Evolutionary conservation across 2,113 vertebrate species (phyloP).

Genomic region (Trichomycterus rosablanca): DNA sequence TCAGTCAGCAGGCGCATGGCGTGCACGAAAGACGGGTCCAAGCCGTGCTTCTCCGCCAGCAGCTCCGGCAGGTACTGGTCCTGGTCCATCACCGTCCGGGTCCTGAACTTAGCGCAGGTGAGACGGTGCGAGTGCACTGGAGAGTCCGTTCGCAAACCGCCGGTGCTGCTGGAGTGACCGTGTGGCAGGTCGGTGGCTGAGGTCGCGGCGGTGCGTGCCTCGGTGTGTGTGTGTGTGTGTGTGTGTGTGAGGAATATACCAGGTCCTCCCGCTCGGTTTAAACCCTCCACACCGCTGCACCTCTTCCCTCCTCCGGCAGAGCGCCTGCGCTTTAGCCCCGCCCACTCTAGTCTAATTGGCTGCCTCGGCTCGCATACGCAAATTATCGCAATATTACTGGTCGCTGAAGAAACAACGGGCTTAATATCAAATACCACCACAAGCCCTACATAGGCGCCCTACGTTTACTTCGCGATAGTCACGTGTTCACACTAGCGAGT

Average conservation of each 20-base stretch:
- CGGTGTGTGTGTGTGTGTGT: too few relatives aligned
- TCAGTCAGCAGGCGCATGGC: conserved; percentile 86
- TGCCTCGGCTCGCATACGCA: conserved; percentile 44
- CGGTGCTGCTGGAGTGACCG: too few relatives aligned
- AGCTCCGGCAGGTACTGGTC: conserved; percentile 89
- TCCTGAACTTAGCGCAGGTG: conserved; percentile 52
- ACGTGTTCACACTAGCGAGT: neutral
- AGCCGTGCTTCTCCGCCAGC: conserved; percentile 84
- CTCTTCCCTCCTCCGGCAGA: conserved; percentile 57
- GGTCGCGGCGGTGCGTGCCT: conserved; percentile 8
- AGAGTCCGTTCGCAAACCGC: conserved; percentile 43
- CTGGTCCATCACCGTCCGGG: conserved; percentile 76
- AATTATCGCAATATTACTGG: conserved; percentile 20
- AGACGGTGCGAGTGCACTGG: conserved; percentile 55
- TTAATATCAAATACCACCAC: neutral
- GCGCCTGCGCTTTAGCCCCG: conserved; percentile 52
- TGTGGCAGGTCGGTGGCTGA: too few relatives aligned
- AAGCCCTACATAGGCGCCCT: neutral
- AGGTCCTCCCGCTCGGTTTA: conserved; percentile 56
- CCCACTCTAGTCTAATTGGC: conserved; percentile 61
- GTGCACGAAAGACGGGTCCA: conserved; percentile 88
- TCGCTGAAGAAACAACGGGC: neutral
- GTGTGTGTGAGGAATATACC: conserved; percentile 53
- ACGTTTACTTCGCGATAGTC: neutral
- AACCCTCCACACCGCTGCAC: conserved; percentile 43